Conservation (phyloP, 2,113 vertebrate species). For the Coryphaenoides rupestris region DNA sequence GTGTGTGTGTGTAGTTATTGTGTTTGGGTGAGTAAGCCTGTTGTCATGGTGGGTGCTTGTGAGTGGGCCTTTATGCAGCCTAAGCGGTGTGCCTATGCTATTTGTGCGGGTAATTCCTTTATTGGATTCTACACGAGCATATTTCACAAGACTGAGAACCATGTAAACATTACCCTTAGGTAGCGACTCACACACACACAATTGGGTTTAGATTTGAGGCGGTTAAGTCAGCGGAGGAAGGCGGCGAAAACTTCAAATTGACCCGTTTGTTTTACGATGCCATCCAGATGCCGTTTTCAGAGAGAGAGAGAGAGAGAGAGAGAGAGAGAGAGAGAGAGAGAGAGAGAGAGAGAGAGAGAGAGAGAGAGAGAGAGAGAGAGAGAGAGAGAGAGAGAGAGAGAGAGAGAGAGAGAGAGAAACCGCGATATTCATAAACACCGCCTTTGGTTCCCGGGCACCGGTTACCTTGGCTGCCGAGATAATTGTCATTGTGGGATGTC, state of each 20-base stretch:
- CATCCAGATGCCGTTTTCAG: slow-evolving; percentile 19
- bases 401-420: too few species aligned
- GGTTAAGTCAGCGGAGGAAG: slow-evolving; percentile 2
- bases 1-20: slow-evolving; percentile 3
- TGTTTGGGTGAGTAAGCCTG: not conserved
- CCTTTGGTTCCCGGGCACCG: slow-evolving; percentile 39
- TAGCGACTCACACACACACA: slow-evolving; percentile 7
- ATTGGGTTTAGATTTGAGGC: slow-evolving; percentile 22
- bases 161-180: not conserved
- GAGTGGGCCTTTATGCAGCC: not conserved
- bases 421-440: slow-evolving; percentile 32
- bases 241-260: slow-evolving; percentile 6
- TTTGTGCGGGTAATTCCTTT: slow-evolving; percentile 5
- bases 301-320: too few species aligned
- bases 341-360: too few species aligned
- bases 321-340: too few species aligned
- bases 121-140: slow-evolving; percentile 11
- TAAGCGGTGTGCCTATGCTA: not conserved
- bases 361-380: too few species aligned
- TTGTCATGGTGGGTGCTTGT: not conserved
- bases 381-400: too few species aligned
- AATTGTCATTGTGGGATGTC: slow-evolving; percentile 46
- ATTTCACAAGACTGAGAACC: slow-evolving; percentile 11
- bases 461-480: slow-evolving; percentile 24
- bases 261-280: slow-evolving; percentile 17